phyloP scores from a whole-genome alignment of 2,797 vertebrate species.

The Sandelia bainsii region DNA sequence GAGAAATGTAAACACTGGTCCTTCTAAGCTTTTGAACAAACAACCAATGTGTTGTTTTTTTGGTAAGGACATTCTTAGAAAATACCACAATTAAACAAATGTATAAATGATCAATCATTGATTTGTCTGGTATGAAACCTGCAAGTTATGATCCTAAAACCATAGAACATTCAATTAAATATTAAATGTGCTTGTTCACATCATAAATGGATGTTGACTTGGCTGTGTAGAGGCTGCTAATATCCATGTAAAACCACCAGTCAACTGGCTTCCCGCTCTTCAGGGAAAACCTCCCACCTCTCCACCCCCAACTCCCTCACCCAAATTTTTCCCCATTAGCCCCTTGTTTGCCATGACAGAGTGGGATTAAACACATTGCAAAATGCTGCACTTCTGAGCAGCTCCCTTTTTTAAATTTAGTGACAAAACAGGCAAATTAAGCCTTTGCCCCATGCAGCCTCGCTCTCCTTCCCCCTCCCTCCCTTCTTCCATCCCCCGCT shows the following conservation, averaged over 20 bases:
- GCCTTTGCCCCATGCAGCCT: slow-evolving; percentile 70
- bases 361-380: slow-evolving; percentile 78
- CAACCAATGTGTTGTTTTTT: background rate
- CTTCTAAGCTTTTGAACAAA: slow-evolving; percentile 2
- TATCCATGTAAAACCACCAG: slow-evolving; percentile 36
- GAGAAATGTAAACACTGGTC: background rate
- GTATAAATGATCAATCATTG: background rate
- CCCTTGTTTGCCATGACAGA: slow-evolving; percentile 74
- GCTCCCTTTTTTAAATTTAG: slow-evolving; percentile 67
- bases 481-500: slow-evolving; percentile 22
- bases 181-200: background rate
- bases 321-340: slow-evolving; percentile 69
- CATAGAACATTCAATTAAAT: background rate
- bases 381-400: slow-evolving; percentile 71
- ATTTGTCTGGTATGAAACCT: background rate
- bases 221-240: slow-evolving; percentile 27
- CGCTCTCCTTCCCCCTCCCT: slow-evolving; percentile 17
- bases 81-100: background rate
- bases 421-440: slow-evolving; percentile 81
- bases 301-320: slow-evolving; percentile 31
- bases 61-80: background rate
- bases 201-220: slow-evolving; percentile 11
- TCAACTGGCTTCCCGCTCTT: slow-evolving; percentile 40
- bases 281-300: slow-evolving; percentile 43
- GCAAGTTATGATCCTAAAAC: background rate